These are phyloP conservation scores for Aphyosemion australe DNA, from an alignment of 2,113 vertebrate species.

Conservation along the genomic window DNA sequence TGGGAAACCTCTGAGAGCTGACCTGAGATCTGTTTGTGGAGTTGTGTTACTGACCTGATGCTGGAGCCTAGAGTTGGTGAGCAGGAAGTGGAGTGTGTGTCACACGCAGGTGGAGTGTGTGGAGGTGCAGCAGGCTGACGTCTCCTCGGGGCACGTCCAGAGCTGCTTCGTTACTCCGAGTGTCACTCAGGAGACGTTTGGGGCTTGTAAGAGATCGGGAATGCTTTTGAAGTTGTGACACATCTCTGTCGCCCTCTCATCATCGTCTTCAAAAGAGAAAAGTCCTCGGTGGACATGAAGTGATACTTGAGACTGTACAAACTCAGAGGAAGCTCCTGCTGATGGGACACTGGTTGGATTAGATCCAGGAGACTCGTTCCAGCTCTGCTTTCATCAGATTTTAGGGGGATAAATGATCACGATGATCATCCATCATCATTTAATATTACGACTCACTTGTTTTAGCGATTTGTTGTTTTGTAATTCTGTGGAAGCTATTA, in stretches of 20 bases:
- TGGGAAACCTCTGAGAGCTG: not conserved
- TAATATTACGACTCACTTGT: too few species aligned
- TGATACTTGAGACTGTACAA: constrained; percentile 35
- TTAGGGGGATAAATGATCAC: constrained; percentile 34
- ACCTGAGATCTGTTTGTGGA: too few species aligned
- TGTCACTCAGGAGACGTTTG: constrained; percentile 40
- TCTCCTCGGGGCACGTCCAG: constrained; percentile 21
- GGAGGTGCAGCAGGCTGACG: not conserved
- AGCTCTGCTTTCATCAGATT: constrained; percentile 24
- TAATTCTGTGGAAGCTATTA: too few species aligned
- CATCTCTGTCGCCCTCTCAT: constrained; percentile 52
- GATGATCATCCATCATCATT: constrained; percentile 21
- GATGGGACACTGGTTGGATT: constrained; percentile 44
- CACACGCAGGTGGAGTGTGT: constrained; percentile 24
- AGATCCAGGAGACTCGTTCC: constrained; percentile 35
- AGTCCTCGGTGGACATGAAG: constrained; percentile 21
- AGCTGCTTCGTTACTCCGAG: constrained; percentile 16
- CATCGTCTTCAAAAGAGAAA: constrained; percentile 40
- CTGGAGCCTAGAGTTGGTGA: constrained; percentile 11
- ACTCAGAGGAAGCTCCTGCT: constrained; percentile 8
- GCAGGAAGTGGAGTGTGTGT: constrained; percentile 40
- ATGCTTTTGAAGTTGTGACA: constrained; percentile 76
- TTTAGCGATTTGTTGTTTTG: too few species aligned
- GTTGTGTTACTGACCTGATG: constrained; percentile 15
- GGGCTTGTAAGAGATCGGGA: constrained; percentile 65